These are phyloP conservation scores for Bos taurus DNA, from an alignment of 2,113 vertebrate genomes.

Conservation along the genomic window DNA sequence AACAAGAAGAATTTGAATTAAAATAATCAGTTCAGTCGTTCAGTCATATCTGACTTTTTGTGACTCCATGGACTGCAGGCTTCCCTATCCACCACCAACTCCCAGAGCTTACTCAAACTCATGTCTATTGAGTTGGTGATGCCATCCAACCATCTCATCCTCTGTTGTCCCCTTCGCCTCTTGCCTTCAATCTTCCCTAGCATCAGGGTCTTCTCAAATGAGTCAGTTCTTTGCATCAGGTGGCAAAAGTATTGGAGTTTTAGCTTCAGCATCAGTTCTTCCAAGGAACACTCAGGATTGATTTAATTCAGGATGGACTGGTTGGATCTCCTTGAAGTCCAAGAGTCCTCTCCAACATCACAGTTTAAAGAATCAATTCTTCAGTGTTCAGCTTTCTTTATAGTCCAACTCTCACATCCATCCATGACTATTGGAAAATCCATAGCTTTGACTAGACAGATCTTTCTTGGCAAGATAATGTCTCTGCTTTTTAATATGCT, in stretches of 20 bases:
- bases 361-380: not conserved
- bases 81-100: not conserved
- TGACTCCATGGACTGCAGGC: not conserved
- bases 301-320: not conserved
- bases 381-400: not conserved
- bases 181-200: not conserved
- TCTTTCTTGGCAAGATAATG: not conserved
- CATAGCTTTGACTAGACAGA: not conserved
- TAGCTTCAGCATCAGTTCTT: not conserved
- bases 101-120: not conserved
- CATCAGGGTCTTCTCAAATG: not conserved
- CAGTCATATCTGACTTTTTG: not conserved
- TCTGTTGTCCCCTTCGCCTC: not conserved
- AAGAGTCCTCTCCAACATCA: not conserved
- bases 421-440: not conserved
- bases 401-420: not conserved
- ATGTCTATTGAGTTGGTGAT: not conserved
- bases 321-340: not conserved
- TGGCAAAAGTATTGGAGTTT: not conserved
- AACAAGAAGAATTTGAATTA: not conserved
- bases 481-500: not conserved
- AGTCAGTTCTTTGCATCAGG: not conserved
- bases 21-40: not conserved
- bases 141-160: not conserved
- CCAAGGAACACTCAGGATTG: not conserved